These are phyloP conservation scores for Himalopsyche japonica DNA, from an alignment of 2,888 invertebrate genomes.

Conservation along the genomic window DNA sequence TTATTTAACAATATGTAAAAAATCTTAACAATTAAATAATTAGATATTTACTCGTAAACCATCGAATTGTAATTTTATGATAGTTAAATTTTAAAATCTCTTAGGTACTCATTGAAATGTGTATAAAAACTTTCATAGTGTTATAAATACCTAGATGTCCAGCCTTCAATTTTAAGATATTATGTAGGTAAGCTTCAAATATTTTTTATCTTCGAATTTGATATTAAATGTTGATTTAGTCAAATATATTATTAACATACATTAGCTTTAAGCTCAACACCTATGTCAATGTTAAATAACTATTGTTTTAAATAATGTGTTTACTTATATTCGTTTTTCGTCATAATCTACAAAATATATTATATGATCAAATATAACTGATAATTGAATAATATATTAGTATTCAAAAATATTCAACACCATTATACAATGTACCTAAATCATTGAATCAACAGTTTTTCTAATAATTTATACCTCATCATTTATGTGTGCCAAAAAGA, in stretches of 20 bases:
- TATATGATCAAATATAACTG: neutral
- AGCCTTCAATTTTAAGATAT: neutral
- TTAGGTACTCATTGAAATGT: neutral
- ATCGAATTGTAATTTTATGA: neutral
- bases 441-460: neutral
- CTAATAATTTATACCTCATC: neutral
- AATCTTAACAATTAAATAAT: too few species aligned
- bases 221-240: neutral
- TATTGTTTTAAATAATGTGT: neutral
- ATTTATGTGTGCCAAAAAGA: neutral
- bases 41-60: neutral
- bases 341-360: neutral
- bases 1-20: too few species aligned
- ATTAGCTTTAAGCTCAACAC: neutral
- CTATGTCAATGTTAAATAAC: neutral
- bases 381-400: neutral
- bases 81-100: neutral
- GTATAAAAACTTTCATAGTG: neutral
- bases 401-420: neutral
- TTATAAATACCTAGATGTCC: neutral
- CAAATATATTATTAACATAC: neutral
- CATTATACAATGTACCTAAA: neutral
- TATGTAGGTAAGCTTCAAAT: neutral
- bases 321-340: neutral
- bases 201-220: conserved; percentile 1